Evolutionary conservation across 2,113 vertebrate species (phyloP).

Genomic region (Corydoras sp.): DNA sequence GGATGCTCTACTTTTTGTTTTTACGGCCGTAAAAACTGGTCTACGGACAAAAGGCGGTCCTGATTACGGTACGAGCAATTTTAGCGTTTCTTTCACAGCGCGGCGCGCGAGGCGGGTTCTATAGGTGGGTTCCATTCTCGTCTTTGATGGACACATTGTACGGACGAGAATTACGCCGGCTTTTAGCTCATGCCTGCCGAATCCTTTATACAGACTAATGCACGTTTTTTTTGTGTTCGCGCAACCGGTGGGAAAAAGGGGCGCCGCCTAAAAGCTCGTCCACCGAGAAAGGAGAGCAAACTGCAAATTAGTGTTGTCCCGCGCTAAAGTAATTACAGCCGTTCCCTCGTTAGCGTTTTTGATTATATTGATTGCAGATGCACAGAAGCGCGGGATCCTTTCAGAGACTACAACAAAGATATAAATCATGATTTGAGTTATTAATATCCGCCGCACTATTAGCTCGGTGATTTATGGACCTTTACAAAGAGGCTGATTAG

Average conservation of each 20-base stretch:
- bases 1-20: no score
- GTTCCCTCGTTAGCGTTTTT: constrained; percentile 39
- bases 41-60: no score
- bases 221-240: constrained; percentile 23
- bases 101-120: neutral
- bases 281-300: constrained; percentile 6
- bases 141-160: constrained; percentile 1
- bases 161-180: constrained; percentile 11
- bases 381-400: constrained; percentile 43
- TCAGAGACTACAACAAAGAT: constrained; percentile 53
- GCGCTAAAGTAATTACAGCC: constrained; percentile 45
- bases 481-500: constrained; percentile 53
- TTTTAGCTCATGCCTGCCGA: constrained; percentile 31
- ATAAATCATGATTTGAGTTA: constrained; percentile 55
- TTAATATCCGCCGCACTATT: constrained; percentile 53
- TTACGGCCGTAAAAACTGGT: no score
- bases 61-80: no score
- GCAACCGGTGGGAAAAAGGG: constrained; percentile 28
- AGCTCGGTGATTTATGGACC: constrained; percentile 52
- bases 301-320: constrained; percentile 42
- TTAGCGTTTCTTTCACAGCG: neutral
- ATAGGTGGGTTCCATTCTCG: no score
- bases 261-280: constrained; percentile 12
- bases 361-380: constrained; percentile 51
- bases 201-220: constrained; percentile 30